Evolutionary conservation across 1,140 invertebrate species (phyloP).

Genomic region (Drosophila ercepeae): DNA sequence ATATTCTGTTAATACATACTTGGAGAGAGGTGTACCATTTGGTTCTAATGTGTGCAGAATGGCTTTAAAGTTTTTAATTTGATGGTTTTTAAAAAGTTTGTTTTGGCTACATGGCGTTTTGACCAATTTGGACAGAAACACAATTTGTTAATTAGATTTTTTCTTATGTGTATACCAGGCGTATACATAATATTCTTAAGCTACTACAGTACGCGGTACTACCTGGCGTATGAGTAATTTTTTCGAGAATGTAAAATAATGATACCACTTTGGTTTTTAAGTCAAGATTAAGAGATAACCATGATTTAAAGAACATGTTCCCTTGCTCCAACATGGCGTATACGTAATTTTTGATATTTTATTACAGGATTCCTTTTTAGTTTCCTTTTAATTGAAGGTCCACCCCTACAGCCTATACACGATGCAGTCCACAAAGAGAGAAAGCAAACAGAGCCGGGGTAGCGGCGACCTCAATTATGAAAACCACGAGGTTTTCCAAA

Average conservation of each 20-base stretch:
- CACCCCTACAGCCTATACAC: slow-evolving; percentile 16
- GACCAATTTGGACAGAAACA: too few relatives aligned
- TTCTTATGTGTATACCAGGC: background rate
- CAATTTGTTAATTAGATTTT: too few relatives aligned
- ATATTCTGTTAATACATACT: background rate
- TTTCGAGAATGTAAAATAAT: background rate
- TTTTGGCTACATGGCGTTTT: background rate
- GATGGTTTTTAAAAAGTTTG: background rate
- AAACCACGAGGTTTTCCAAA: slow-evolving; percentile 74
- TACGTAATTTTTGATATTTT: background rate
- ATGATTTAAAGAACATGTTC: too few relatives aligned
- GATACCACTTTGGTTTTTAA: background rate
- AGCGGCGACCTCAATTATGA: slow-evolving; percentile 77
- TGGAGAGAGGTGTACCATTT: background rate
- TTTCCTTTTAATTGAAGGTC: background rate
- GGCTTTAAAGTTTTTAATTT: slow-evolving; percentile 3
- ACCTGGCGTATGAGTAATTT: background rate
- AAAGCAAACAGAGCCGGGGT: slow-evolving; percentile 19
- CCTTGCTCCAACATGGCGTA: slow-evolving; percentile 1
- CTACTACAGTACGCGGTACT: background rate
- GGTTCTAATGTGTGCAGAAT: background rate
- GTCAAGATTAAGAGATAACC: too few relatives aligned
- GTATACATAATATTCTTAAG: background rate
- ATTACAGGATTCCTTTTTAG: background rate
- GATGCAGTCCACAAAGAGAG: slow-evolving; percentile 9